phyloP scores from a whole-genome alignment of 2,888 invertebrate species.

The Pyrgus malvae region DNA sequence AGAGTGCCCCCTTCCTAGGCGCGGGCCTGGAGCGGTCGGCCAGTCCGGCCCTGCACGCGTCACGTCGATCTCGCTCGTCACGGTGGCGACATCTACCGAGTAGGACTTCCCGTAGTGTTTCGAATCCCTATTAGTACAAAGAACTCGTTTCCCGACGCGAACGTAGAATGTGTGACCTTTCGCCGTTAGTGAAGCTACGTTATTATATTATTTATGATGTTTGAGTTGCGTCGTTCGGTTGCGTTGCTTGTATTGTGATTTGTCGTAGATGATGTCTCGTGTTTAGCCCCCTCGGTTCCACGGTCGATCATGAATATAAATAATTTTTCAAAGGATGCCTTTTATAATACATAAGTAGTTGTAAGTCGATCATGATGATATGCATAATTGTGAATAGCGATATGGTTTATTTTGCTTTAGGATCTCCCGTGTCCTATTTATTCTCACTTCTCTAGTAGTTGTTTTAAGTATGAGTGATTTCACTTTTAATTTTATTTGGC shows the following conservation, averaged over 20 bases:
- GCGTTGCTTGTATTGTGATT: slow-evolving; percentile 68
- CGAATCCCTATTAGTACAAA: slow-evolving; percentile 70
- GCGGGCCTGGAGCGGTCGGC: too few relatives aligned
- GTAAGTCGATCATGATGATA: slow-evolving; percentile 60
- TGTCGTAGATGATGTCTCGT: slow-evolving; percentile 61
- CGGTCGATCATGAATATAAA: slow-evolving; percentile 57
- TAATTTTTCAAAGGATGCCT: slow-evolving; percentile 73
- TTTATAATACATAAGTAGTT: slow-evolving; percentile 76
- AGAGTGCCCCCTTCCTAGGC: too few relatives aligned
- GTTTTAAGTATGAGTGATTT: slow-evolving; percentile 47
- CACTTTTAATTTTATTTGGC: slow-evolving; percentile 61
- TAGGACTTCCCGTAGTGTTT: slow-evolving; percentile 21
- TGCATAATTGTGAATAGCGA: slow-evolving; percentile 67
- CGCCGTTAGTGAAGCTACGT: slow-evolving; percentile 23
- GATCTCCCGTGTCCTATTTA: slow-evolving; percentile 55
- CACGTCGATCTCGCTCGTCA: too few relatives aligned
- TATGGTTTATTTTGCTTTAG: slow-evolving; percentile 63
- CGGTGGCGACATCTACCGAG: too few relatives aligned
- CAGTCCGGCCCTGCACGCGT: too few relatives aligned
- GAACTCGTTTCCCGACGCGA: slow-evolving; percentile 58
- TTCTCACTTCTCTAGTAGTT: slow-evolving; percentile 51
- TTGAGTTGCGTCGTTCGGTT: slow-evolving; percentile 61
- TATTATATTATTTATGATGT: slow-evolving; percentile 26
- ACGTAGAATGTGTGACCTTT: slow-evolving; percentile 51
- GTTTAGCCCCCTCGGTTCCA: slow-evolving; percentile 46